phyloP scores from a whole-genome alignment of 1,140 invertebrate species.

The Pogonomyrmex barbatus region DNA sequence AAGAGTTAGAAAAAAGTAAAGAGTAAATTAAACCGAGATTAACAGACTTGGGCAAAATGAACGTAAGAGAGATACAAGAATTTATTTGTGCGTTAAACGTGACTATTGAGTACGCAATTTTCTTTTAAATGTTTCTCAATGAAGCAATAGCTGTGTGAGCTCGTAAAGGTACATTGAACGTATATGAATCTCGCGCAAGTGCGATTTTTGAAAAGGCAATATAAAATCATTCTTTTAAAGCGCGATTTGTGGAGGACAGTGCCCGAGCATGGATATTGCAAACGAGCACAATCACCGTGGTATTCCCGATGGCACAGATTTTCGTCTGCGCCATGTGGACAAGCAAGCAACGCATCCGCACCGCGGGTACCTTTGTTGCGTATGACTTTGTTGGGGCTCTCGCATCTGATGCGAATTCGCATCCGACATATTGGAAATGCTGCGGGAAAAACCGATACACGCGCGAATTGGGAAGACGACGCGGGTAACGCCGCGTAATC shows the following conservation, averaged over 20 bases:
- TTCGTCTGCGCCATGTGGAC: slow-evolving; percentile 1
- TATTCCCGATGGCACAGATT: slow-evolving; percentile 42
- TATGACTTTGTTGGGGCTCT: slow-evolving; percentile 30
- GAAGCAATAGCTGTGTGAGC: not conserved
- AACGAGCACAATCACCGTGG: slow-evolving; percentile 33
- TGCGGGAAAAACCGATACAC: slow-evolving; percentile 39
- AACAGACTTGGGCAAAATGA: too few relatives aligned
- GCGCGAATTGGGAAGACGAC: slow-evolving; percentile 50
- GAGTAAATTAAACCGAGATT: too few relatives aligned
- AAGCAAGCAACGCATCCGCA: slow-evolving; percentile 34
- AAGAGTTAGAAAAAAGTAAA: too few relatives aligned
- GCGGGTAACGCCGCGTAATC: slow-evolving; percentile 49
- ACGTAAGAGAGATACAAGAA: not conserved
- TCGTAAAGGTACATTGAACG: not conserved
- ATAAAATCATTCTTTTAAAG: not conserved
- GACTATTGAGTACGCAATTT: not conserved
- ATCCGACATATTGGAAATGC: slow-evolving; percentile 52
- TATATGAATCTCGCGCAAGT: not conserved
- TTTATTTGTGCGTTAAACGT: not conserved
- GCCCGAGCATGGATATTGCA: not conserved
- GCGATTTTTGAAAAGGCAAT: not conserved
- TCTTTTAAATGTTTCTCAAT: not conserved
- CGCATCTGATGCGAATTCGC: slow-evolving; percentile 54
- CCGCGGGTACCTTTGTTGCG: slow-evolving; percentile 20
- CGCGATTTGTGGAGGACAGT: not conserved